Conservation (phyloP, 2,113 vertebrate genomes). For the Orycteropus afer region DNA sequence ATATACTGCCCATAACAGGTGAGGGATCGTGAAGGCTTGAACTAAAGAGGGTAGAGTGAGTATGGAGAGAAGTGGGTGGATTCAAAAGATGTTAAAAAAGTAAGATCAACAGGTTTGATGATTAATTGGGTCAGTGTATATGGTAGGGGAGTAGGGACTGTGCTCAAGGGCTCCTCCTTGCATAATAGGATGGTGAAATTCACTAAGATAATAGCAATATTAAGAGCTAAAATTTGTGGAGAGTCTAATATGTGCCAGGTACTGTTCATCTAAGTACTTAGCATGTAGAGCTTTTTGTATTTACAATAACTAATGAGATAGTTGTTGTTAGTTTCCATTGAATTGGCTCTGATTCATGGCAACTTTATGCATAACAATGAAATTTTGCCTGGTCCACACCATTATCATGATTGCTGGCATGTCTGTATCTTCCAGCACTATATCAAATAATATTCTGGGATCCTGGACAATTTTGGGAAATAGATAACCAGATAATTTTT, state of each 20-base stretch:
- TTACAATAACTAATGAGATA: conserved; percentile 23
- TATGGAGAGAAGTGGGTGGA: neutral
- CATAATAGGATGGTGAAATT: neutral
- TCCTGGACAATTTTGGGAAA: neutral
- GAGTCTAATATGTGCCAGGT: neutral
- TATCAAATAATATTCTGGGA: neutral
- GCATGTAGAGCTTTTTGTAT: neutral
- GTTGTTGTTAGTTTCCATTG: neutral
- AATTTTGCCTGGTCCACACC: neutral
- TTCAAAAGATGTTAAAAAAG: neutral
- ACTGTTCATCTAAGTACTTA: conserved; percentile 15
- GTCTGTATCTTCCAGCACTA: neutral
- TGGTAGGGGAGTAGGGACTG: neutral
- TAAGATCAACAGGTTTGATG: neutral
- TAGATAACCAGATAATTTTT: too few species aligned
- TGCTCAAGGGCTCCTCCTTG: neutral
- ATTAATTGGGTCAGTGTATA: neutral
- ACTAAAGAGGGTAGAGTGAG: neutral
- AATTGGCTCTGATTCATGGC: neutral
- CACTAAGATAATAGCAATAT: neutral
- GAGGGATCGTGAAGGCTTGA: neutral
- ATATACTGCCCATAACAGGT: neutral
- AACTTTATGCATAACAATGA: neutral
- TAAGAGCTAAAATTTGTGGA: neutral
- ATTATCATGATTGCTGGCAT: neutral